phyloP scores from a whole-genome alignment of 2,113 vertebrate species.

The Semnornis frantzii region DNA sequence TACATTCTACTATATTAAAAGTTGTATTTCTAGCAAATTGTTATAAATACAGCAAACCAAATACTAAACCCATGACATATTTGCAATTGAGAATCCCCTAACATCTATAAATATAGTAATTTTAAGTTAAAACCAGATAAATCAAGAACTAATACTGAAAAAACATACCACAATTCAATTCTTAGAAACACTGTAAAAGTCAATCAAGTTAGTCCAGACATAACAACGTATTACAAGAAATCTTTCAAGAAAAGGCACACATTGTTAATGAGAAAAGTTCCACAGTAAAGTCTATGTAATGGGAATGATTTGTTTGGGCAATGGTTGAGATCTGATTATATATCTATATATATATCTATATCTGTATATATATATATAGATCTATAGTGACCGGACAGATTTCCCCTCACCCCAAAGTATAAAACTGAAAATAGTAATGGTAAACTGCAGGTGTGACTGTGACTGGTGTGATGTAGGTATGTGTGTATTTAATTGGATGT shows the following conservation, averaged over 20 bases:
- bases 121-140: conserved; percentile 78
- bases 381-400: conserved; percentile 10
- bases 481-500: background rate
- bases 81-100: conserved; percentile 54
- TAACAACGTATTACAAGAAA: conserved; percentile 80
- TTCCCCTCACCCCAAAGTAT: background rate
- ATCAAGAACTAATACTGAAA: conserved; percentile 74
- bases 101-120: conserved; percentile 83
- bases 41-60: conserved; percentile 82
- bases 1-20: conserved; percentile 84
- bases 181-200: conserved; percentile 80
- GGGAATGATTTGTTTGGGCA: conserved; percentile 44
- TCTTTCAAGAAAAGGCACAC: conserved; percentile 89
- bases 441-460: conserved; percentile 15
- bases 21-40: conserved; percentile 77
- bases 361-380: conserved; percentile 30
- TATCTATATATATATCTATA: conserved; percentile 12
- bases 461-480: background rate
- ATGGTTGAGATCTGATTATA: conserved; percentile 5
- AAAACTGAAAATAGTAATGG: conserved; percentile 44
- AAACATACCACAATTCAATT: conserved; percentile 72
- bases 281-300: conserved; percentile 62
- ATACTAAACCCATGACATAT: conserved; percentile 74
- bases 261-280: conserved; percentile 81
- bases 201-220: conserved; percentile 81